A percentile compares a stretch with the other conserved stretches of the same genome.
Evolutionary conservation across 1,140 invertebrate genomes (phyloP).

Genomic region (Ganaspis sp.): DNA sequence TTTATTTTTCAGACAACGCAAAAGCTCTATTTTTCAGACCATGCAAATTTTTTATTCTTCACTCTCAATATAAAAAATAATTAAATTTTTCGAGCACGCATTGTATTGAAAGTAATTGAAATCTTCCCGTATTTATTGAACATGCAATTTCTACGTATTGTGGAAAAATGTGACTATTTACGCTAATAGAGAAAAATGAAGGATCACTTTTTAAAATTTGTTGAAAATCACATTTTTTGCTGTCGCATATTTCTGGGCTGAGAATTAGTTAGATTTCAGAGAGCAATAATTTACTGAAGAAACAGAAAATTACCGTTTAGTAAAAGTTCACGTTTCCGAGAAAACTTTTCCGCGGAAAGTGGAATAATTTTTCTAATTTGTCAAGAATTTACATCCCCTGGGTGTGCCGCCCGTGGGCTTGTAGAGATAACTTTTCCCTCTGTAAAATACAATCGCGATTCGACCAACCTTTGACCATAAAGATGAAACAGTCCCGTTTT

Average conservation of each 20-base stretch:
- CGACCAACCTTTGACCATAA: constrained; percentile 46
- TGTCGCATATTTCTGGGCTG: neutral
- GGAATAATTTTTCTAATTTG: neutral
- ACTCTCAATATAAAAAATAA: no score
- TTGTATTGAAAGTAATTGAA: no score
- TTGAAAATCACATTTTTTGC: no score
- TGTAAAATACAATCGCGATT: constrained; percentile 40
- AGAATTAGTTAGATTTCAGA: neutral
- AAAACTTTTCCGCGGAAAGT: neutral
- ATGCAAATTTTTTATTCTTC: no score
- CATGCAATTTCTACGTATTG: no score
- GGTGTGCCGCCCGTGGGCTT: neutral
- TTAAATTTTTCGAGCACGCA: no score
- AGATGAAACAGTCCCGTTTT: constrained; percentile 39
- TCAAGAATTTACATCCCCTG: neutral
- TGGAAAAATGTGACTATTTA: no score
- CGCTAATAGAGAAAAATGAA: no score
- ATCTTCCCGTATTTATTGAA: no score
- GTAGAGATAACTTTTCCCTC: constrained; percentile 23
- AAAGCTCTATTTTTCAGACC: no score
- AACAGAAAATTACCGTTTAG: neutral
- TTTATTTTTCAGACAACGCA: no score
- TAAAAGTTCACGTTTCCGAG: neutral
- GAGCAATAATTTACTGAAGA: neutral
- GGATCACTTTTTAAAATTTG: no score